phyloP scores from a whole-genome alignment of 2,888 invertebrate species.

The Oscheius onirici region DNA sequence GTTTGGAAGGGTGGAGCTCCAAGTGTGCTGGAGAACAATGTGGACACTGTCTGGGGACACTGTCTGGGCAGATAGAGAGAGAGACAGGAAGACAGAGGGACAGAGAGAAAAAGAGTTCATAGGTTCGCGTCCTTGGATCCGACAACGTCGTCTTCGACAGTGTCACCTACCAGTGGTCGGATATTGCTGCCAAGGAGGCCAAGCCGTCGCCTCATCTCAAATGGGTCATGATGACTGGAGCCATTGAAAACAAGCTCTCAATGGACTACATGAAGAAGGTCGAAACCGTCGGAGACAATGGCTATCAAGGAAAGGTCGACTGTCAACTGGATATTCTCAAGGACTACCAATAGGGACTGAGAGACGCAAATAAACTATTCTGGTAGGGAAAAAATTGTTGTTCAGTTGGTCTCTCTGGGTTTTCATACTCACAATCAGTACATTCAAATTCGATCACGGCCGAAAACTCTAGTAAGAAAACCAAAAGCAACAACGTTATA shows the following conservation, averaged over 20 bases:
- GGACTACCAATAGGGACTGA: too few relatives aligned
- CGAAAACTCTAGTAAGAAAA: too few relatives aligned
- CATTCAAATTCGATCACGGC: too few relatives aligned
- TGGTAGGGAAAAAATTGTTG: too few relatives aligned
- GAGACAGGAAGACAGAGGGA: neutral
- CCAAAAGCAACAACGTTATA: too few relatives aligned
- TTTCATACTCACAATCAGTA: too few relatives aligned
- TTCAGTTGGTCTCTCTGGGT: too few relatives aligned
- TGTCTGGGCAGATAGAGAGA: neutral
- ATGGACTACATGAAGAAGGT: slow-evolving; percentile 14
- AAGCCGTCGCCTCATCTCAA: slow-evolving; percentile 5
- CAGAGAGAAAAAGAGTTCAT: neutral
- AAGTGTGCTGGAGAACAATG: neutral
- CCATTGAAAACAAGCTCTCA: slow-evolving; percentile 8
- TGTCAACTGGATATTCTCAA: too few relatives aligned
- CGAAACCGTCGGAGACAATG: slow-evolving; percentile 7
- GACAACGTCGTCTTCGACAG: neutral
- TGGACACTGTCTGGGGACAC: slow-evolving; percentile 1
- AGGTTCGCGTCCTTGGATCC: neutral
- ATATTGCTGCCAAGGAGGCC: neutral
- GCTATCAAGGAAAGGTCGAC: slow-evolving; percentile 6
- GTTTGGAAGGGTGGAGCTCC: slow-evolving; percentile 8
- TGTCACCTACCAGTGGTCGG: neutral
- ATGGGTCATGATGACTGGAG: neutral
- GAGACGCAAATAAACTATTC: too few relatives aligned